phyloP scores from a whole-genome alignment of 2,888 invertebrate genomes.

The Germaria angustata region DNA sequence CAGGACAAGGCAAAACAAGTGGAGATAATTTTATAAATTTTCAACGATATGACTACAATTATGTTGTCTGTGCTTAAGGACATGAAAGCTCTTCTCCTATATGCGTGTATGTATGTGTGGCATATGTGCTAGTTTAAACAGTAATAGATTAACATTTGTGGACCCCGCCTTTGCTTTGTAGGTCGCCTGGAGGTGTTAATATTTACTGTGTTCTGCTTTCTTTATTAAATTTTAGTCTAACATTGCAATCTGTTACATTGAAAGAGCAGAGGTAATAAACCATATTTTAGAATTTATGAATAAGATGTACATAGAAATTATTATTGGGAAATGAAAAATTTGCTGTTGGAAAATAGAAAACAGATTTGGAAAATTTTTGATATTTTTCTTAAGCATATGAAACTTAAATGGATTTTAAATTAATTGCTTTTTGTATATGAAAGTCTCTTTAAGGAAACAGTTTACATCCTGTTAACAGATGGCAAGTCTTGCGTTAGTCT shows the following conservation, averaged over 20 bases:
- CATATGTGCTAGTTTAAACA: background rate
- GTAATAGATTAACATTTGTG: constrained; percentile 1
- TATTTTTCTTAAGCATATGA: too few species aligned
- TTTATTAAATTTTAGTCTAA: background rate
- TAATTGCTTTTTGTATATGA: too few species aligned
- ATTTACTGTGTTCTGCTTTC: constrained; percentile 3
- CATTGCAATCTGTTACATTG: background rate
- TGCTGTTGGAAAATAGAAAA: too few species aligned
- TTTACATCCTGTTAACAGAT: too few species aligned
- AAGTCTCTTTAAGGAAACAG: too few species aligned
- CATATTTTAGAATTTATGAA: background rate
- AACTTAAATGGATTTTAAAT: too few species aligned
- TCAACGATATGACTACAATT: background rate
- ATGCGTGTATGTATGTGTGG: background rate
- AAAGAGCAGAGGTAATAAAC: too few species aligned
- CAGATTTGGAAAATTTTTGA: too few species aligned
- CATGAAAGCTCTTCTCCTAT: background rate
- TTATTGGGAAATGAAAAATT: too few species aligned
- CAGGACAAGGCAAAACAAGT: background rate
- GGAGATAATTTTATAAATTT: constrained; percentile 4
- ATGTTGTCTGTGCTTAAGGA: background rate
- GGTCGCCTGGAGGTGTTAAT: constrained; percentile 25
- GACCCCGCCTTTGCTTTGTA: constrained; percentile 13
- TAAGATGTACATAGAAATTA: too few species aligned
- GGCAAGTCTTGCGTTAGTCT: too few species aligned